Evolutionary conservation across 2,888 invertebrate species (phyloP), one percentile per base, ranked within the genome.

Genomic region (Athalia cordata): DNA sequence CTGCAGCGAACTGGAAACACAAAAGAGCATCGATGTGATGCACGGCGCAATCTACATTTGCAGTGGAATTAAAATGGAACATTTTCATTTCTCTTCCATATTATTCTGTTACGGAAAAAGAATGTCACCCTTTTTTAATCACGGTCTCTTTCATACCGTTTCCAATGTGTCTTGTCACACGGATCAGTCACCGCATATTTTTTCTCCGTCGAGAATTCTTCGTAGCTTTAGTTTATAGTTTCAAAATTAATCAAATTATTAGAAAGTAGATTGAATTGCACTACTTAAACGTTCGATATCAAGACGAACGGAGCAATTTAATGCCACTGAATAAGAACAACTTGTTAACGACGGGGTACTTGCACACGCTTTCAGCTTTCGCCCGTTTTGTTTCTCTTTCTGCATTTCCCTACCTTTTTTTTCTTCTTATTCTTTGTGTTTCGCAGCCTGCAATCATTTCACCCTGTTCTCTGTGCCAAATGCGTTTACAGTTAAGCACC

Each of bases 331-430:
- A 13, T 59, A 59, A 72, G 59, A 72, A 59, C 72, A 72, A 59
- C 59, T 72, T 72, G 72, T 72, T 59, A 72, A 72, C 59, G 47
- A 47, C 59, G 11, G 57, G 43, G 43, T 59, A 72, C 47, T 55
- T 72, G 59, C 57, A 72, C 13, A 57, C 57, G 59, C 72, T 72
- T 72, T 72, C 57, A 47, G 59, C 72, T 47, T 45, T 72, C 72
- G 57, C 72, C 13, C n/a, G n/a, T 29, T 9, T 13, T 6, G 7
- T 13, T 67, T 29, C 29, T 29, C 13, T 66, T 49, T 13, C 9
- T 49, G 4, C 43, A 6, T 1, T 29, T 64, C 9, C 29, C 29
- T 29, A 29, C 29, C 55, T 50, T n/a, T 11, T 49, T 66, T 66
- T n/a, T 11, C 49, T n/a, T 67, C 55, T 67, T 29, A 29, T 52